A percentile compares a stretch with the other conserved stretches of the same genome.
Evolutionary conservation across 1,140 invertebrate genomes (phyloP).

Genomic region (Pogonomyrmex californicus): DNA sequence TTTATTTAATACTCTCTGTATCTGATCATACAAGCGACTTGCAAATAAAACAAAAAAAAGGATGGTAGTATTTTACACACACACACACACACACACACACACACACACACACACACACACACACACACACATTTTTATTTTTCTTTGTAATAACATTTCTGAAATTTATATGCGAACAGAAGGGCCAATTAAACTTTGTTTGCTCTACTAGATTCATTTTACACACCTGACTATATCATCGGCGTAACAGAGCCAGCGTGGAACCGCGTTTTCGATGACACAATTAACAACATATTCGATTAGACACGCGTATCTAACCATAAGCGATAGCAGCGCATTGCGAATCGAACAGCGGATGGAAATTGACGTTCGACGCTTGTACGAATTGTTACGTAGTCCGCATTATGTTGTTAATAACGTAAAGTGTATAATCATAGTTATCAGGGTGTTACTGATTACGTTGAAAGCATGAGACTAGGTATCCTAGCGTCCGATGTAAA

Average conservation of each 20-base stretch:
- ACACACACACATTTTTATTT: not conserved
- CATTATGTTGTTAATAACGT: conserved; percentile 57
- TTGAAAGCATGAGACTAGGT: conserved; percentile 18
- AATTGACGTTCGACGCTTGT: conserved; percentile 51
- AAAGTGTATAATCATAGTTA: conserved; percentile 54
- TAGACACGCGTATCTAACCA: conserved; percentile 48
- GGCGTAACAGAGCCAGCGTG: conserved; percentile 7
- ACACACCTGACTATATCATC: not conserved
- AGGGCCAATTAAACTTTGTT: conserved; percentile 53
- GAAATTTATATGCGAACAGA: conserved; percentile 18
- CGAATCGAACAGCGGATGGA: conserved; percentile 41
- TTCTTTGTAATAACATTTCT: not conserved
- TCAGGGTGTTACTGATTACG: conserved; percentile 47
- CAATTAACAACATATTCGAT: conserved; percentile 60
- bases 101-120: not conserved
- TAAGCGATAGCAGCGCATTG: not conserved
- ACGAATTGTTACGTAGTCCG: conserved; percentile 43
- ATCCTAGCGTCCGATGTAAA: not conserved
- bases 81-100: not conserved
- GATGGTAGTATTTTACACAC: not conserved
- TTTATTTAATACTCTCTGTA: conserved; percentile 3
- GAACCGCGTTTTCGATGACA: conserved; percentile 49
- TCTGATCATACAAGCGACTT: not conserved
- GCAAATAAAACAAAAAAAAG: conserved; percentile 8
- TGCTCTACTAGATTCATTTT: conserved; percentile 27